Evolutionary conservation across 2,888 invertebrate species (phyloP).

Genomic region (Temnothorax ravouxi): DNA sequence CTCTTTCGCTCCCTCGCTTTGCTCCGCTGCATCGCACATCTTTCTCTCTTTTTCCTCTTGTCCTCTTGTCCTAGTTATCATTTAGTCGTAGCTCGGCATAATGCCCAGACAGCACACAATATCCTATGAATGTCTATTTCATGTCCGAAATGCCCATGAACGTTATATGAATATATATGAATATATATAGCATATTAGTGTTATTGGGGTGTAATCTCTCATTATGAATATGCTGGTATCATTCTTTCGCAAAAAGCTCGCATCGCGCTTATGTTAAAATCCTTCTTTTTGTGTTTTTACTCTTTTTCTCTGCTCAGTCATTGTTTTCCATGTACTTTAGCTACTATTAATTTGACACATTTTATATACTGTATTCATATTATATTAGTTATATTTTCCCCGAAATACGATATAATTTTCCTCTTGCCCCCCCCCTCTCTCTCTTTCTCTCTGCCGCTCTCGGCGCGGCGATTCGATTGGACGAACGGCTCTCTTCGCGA

Average conservation of each 20-base stretch:
- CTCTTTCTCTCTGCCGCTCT: neutral
- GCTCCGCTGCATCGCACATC: neutral
- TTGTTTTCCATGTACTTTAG: neutral
- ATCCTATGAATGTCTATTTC: too few relatives aligned
- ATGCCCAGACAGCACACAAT: too few relatives aligned
- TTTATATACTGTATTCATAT: neutral
- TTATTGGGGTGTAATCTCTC: conserved; percentile 9
- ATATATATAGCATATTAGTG: too few relatives aligned
- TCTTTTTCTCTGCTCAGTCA: neutral
- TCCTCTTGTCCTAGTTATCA: neutral
- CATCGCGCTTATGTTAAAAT: neutral
- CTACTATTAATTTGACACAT: neutral
- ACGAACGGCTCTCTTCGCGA: conserved; percentile 33
- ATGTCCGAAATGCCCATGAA: too few relatives aligned
- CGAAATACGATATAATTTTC: neutral
- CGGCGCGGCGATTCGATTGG: conserved; percentile 31
- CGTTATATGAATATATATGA: too few relatives aligned
- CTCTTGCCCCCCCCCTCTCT: neutral
- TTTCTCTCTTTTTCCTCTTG: neutral
- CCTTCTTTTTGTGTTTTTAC: neutral
- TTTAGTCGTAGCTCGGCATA: neutral
- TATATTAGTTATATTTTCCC: neutral
- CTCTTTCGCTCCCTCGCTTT: neutral
- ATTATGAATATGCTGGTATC: conserved; percentile 11
- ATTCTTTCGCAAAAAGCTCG: conserved; percentile 15